A percentile compares a stretch with the other conserved stretches of the same genome.
Evolutionary conservation across 2,797 vertebrate genomes (phyloP).

Genomic region (Acipenser transmontanus): DNA sequence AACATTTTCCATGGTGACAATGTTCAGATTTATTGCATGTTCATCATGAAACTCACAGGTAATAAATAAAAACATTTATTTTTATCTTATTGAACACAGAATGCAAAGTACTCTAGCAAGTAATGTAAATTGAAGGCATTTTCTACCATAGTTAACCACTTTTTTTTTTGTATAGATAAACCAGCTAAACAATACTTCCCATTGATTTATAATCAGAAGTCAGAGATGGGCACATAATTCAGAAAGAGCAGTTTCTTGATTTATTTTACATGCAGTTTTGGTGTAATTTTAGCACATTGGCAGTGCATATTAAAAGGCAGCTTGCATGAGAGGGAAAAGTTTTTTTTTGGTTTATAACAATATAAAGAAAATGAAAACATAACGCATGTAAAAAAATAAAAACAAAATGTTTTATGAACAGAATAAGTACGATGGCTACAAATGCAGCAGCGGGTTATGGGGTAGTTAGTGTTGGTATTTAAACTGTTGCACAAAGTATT

Average conservation of each 20-base stretch:
- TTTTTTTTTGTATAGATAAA: neutral
- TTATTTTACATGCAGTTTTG: neutral
- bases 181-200: neutral
- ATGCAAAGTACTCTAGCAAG: neutral
- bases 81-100: neutral
- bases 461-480: neutral
- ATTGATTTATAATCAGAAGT: neutral
- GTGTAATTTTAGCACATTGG: neutral
- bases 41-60: neutral
- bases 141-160: neutral
- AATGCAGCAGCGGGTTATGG: slow-evolving; percentile 4
- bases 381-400: neutral
- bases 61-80: slow-evolving; percentile 2
- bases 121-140: neutral
- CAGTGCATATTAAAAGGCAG: neutral
- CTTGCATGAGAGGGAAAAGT: neutral
- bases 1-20: neutral
- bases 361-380: neutral
- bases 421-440: no score
- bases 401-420: neutral
- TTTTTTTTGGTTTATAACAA: neutral
- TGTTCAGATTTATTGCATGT: slow-evolving; percentile 1
- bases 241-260: neutral
- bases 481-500: slow-evolving; percentile 6
- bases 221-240: neutral